Conservation (phyloP, 1,140 invertebrate species). For the Hycleus cichorii region DNA sequence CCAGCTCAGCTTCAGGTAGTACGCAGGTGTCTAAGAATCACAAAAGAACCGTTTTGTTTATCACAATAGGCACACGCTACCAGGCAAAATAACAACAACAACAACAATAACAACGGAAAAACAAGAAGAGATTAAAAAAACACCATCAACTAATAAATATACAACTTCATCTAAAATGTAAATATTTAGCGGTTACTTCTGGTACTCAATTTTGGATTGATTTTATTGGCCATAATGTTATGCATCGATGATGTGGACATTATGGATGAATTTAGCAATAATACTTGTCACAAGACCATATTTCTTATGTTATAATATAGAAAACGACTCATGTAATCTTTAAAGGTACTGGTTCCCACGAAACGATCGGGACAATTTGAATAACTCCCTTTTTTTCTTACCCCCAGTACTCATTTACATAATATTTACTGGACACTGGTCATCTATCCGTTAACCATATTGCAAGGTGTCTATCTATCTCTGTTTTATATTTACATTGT, state of each 20-base stretch:
- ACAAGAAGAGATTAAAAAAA: background rate
- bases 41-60: background rate
- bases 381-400: conserved; percentile 27
- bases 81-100: background rate
- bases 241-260: too few species aligned
- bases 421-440: conserved; percentile 31
- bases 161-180: too few species aligned
- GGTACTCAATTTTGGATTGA: too few species aligned
- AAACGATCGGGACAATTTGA: conserved; percentile 19
- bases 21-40: conserved; percentile 1
- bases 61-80: conserved; percentile 10
- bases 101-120: background rate
- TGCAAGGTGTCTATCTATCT: conserved; percentile 21
- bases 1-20: conserved; percentile 14
- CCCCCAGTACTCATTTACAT: conserved; percentile 24
- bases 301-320: conserved; percentile 2
- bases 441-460: conserved; percentile 17
- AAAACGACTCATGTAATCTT: conserved; percentile 11
- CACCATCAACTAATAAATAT: background rate
- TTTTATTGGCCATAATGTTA: too few species aligned
- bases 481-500: too few species aligned
- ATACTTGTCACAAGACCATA: background rate
- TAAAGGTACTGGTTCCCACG: conserved; percentile 21
- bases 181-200: too few species aligned
- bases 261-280: conserved; percentile 7